Evolutionary conservation across 1,140 invertebrate genomes (phyloP), one percentile per base, ranked within the genome.

Genomic region (Lepidurus arcticus): DNA sequence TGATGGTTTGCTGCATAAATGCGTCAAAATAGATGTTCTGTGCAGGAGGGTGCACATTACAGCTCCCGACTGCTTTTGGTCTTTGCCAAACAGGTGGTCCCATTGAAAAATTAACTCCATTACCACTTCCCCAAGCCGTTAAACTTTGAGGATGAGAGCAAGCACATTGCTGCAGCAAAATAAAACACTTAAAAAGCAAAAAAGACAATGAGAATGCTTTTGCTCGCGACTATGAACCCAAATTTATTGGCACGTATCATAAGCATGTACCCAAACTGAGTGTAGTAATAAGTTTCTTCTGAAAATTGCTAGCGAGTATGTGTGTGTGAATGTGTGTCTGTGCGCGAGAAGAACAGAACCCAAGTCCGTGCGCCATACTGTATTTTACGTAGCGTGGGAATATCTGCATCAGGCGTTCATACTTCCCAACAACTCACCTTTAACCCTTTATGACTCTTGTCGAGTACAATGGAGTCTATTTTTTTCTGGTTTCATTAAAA

Each of bases 391-490:
- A 65, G 53, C 53, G 53, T 65, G 53, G 53, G 53, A 65, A 65
- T 21, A 65, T 65, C 53, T 65, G 53, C 53, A 65, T 65, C 53
- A 65, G 53, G 53, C 53, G 53, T 65, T 21, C 16, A 7, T 7
- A 21, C 53, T 21, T 7, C 53, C 53, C 53, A 65, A 65, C 53
- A 65, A 65, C 53, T 65, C 53, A 65, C 53, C 53, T 65, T 65
- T 65, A 65, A 65, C 53, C 53, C 53, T 65, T 65, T 65, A 65
- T 65, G 53, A 65, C 53, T 65, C 53, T 65, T 13, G 53, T 65
- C 53, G 16, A 65, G 21, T 65, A 21, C 21, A 65, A 65, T 21
- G 16, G 7, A 65, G 53, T 21, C 53, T 65, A 65, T 1, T 65
- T 47, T 65, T 65, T 21, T 65, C 3, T 7, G 21, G 16, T 65